A percentile compares a stretch with the other conserved stretches of the same genome.
These are phyloP conservation scores for Xylocopa sonorina DNA, from an alignment of 1,140 invertebrate species.

Conservation along the genomic window DNA sequence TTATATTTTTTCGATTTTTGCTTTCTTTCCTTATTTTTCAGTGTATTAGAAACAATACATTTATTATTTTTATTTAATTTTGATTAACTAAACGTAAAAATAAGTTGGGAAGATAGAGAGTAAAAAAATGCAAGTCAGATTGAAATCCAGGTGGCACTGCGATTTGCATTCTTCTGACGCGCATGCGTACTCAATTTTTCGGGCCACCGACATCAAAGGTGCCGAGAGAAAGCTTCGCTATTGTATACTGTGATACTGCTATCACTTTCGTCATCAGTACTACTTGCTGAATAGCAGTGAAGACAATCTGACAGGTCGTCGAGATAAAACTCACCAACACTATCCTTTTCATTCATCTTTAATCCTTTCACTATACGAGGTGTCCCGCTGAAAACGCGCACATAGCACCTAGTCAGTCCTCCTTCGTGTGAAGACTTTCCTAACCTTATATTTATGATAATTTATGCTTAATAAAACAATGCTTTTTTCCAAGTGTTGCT, in stretches of 20 bases:
- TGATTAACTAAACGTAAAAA: too few relatives aligned
- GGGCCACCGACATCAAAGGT: too few relatives aligned
- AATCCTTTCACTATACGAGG: constrained; percentile 10
- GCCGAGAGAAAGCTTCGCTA: too few relatives aligned
- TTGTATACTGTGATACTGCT: not conserved
- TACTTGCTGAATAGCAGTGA: constrained; percentile 42
- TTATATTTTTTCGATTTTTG: too few relatives aligned
- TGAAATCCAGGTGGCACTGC: too few relatives aligned
- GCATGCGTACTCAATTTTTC: too few relatives aligned
- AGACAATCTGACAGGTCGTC: constrained; percentile 42
- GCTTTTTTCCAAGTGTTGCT: not conserved
- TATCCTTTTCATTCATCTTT: constrained; percentile 38
- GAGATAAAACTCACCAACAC: constrained; percentile 37
- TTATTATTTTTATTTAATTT: too few relatives aligned
- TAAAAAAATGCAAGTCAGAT: too few relatives aligned
- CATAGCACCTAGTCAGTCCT: constrained; percentile 19
- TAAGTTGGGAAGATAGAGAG: too few relatives aligned
- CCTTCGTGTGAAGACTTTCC: constrained; percentile 11
- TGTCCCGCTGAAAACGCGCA: constrained; percentile 22
- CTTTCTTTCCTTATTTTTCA: too few relatives aligned
- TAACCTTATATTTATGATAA: not conserved
- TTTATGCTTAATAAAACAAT: not conserved
- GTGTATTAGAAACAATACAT: too few relatives aligned
- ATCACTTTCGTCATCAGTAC: constrained; percentile 43
- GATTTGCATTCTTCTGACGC: too few relatives aligned